These are phyloP conservation scores for Brachionus manjavacas DNA, from an alignment of 1,140 invertebrate genomes.

Conservation along the genomic window DNA sequence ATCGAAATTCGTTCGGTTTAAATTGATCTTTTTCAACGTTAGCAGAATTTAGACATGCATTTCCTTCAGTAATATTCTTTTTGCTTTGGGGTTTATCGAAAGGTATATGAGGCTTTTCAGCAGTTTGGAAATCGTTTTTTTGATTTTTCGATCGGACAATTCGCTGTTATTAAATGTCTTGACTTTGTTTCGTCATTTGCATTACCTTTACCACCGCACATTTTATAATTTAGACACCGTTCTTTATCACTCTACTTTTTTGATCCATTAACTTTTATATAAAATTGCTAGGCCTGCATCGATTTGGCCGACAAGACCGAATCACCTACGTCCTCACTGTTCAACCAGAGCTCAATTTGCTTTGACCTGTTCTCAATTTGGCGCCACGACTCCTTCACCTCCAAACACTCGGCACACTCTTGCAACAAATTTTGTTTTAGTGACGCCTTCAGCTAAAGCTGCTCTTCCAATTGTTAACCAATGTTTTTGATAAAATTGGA, in stretches of 20 bases:
- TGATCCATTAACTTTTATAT: no score
- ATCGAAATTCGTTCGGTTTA: background rate
- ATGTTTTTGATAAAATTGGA: background rate
- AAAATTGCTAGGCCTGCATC: no score
- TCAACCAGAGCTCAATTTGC: background rate
- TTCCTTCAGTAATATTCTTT: background rate
- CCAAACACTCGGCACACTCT: background rate
- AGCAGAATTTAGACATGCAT: background rate
- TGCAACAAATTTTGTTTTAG: background rate
- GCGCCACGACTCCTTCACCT: background rate
- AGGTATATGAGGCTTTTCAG: background rate
- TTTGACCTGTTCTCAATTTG: background rate
- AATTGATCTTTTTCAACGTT: background rate
- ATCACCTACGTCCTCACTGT: no score
- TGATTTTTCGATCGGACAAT: background rate
- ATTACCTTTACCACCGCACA: no score
- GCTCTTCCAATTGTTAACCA: background rate
- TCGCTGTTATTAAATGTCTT: background rate
- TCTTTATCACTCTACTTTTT: no score
- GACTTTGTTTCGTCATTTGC: no score
- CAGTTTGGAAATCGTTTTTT: background rate
- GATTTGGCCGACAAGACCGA: no score
- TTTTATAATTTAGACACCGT: no score
- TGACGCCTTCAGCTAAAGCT: background rate
- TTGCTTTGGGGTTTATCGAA: background rate